These are phyloP conservation scores for Calidris pugnax DNA, from an alignment of 2,113 vertebrate species.

Conservation along the genomic window DNA sequence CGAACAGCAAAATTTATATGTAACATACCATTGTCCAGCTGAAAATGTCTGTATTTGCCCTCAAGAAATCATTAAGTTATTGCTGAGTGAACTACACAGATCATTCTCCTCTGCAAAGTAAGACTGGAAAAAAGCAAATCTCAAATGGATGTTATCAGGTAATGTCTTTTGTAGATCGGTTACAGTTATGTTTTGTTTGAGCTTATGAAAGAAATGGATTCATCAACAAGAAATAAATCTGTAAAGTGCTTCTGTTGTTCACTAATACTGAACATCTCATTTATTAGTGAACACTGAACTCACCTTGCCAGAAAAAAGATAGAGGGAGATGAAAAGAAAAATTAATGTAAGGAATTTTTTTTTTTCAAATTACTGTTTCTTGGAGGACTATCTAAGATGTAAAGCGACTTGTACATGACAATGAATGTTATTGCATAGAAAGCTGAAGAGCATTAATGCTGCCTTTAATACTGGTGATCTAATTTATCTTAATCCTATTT, in stretches of 20 bases:
- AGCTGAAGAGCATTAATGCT: not conserved
- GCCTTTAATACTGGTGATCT: not conserved
- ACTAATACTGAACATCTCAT: not conserved
- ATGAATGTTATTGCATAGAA: not conserved
- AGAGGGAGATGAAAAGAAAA: not conserved
- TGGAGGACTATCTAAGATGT: not conserved
- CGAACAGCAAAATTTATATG: not conserved
- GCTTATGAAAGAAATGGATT: not conserved
- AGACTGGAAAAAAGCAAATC: not conserved
- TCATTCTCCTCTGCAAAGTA: not conserved
- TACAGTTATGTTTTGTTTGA: not conserved
- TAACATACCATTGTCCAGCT: not conserved
- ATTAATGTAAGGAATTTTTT: not conserved
- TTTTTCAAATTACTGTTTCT: not conserved
- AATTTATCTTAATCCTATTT: not conserved
- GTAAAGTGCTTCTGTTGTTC: not conserved
- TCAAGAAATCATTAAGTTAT: not conserved
- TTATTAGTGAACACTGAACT: not conserved
- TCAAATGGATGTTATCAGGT: not conserved
- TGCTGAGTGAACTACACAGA: not conserved
- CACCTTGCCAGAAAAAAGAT: not conserved
- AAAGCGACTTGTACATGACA: not conserved
- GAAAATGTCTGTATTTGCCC: not conserved
- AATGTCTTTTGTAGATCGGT: not conserved
- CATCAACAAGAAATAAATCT: not conserved